Evolutionary conservation across 2,888 invertebrate genomes (phyloP).

Genomic region (Siphlonurus alternatus): DNA sequence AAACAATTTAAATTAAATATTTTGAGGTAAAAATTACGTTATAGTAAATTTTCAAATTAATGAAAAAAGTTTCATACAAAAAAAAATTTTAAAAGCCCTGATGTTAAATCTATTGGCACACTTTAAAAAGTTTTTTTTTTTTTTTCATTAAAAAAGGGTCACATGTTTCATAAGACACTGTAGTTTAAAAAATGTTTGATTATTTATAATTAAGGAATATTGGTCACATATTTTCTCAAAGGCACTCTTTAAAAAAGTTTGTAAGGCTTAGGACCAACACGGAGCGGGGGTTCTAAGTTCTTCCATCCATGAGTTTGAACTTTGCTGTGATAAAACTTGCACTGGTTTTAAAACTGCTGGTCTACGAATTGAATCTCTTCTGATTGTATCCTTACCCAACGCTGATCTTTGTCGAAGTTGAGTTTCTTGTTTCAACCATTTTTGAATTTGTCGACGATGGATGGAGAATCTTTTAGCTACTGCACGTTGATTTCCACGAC

Average conservation of each 20-base stretch:
- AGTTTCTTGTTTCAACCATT: conserved; percentile 37
- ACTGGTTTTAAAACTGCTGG: neutral
- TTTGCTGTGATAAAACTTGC: neutral
- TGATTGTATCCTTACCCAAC: neutral
- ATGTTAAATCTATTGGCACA: neutral
- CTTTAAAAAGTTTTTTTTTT: neutral
- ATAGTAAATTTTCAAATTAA: too few relatives aligned
- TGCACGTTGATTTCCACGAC: conserved; percentile 30
- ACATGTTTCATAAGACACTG: too few relatives aligned
- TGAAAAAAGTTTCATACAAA: too few relatives aligned
- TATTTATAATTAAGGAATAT: too few relatives aligned
- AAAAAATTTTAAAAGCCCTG: neutral
- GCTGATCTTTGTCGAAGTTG: conserved; percentile 18
- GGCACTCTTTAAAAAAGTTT: too few relatives aligned
- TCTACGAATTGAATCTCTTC: neutral
- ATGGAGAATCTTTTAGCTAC: conserved; percentile 31
- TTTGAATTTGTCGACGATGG: conserved; percentile 33
- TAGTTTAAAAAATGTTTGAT: too few relatives aligned
- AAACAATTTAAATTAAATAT: too few relatives aligned
- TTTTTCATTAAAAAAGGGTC: too few relatives aligned
- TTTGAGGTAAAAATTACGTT: too few relatives aligned
- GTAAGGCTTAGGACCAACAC: neutral
- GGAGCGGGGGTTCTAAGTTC: neutral
- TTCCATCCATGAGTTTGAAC: neutral
- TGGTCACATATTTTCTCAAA: too few relatives aligned